phyloP scores from a whole-genome alignment of 2,797 vertebrate species.

The Vireo griseus region DNA sequence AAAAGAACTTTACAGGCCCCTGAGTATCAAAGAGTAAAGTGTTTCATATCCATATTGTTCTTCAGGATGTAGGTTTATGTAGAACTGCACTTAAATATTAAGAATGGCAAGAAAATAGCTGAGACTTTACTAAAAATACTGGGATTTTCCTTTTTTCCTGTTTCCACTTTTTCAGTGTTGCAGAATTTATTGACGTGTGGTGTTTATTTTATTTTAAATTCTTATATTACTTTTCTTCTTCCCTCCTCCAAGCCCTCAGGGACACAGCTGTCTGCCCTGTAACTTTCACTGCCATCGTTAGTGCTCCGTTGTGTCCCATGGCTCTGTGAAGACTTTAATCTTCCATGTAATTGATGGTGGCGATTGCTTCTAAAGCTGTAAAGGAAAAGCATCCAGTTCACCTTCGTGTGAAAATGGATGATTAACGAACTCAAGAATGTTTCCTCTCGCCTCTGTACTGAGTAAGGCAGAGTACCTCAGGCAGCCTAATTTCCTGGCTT shows the following conservation, averaged over 20 bases:
- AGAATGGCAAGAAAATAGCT: background rate
- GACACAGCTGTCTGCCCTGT: background rate
- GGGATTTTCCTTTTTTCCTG: background rate
- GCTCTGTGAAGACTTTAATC: conserved; percentile 7
- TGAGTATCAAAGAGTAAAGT: background rate
- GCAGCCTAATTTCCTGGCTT: conserved; percentile 60
- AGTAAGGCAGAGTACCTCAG: conserved; percentile 46
- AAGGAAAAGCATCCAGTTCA: conserved; percentile 39
- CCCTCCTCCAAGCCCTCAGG: accelerated
- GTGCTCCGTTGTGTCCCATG: background rate
- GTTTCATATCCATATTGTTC: background rate
- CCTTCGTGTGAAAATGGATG: conserved; percentile 32
- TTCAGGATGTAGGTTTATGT: background rate
- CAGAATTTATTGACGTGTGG: background rate
- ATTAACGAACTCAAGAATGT: background rate
- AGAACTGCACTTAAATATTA: background rate
- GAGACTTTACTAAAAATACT: background rate
- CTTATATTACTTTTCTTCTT: background rate
- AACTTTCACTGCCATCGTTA: background rate
- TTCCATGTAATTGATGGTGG: background rate
- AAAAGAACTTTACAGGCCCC: background rate
- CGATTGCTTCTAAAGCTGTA: background rate
- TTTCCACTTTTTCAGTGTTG: background rate
- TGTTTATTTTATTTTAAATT: background rate
- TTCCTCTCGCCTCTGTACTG: background rate